phyloP scores from a whole-genome alignment of 2,113 vertebrate species.

The Chunga burmeisteri region DNA sequence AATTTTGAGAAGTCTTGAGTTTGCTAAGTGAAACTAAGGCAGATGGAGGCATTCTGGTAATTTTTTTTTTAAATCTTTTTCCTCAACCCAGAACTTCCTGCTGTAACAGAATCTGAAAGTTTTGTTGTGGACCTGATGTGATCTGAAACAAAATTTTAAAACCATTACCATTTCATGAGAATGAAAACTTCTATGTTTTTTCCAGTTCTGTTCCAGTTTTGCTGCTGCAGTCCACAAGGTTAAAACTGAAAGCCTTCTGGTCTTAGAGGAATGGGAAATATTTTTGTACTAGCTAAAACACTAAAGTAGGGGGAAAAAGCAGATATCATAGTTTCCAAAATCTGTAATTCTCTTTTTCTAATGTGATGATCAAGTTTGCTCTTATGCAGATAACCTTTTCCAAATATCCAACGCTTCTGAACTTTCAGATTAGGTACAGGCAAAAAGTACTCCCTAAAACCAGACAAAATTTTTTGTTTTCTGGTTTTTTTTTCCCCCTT shows the following conservation, averaged over 20 bases:
- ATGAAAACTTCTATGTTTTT: neutral
- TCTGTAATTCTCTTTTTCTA: constrained; percentile 14
- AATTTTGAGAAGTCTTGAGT: neutral
- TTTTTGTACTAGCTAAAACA: neutral
- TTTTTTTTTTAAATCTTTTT: neutral
- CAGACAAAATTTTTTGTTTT: neutral
- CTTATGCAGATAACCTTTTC: constrained; percentile 13
- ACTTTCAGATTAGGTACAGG: neutral
- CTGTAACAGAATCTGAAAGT: neutral
- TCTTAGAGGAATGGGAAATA: constrained; percentile 29
- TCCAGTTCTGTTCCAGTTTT: neutral
- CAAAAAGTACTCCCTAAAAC: neutral
- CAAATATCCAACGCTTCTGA: neutral
- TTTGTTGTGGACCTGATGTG: neutral
- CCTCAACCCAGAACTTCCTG: neutral
- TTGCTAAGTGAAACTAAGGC: neutral
- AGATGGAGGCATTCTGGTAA: neutral
- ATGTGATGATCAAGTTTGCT: neutral
- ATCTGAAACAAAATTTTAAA: neutral
- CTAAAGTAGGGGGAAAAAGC: neutral
- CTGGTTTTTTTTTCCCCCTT: neutral
- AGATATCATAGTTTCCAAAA: constrained; percentile 24
- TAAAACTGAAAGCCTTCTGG: constrained; percentile 21
- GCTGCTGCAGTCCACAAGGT: neutral
- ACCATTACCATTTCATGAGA: neutral